These are phyloP conservation scores for Malacosoma neustria DNA, from an alignment of 2,888 invertebrate genomes.

Conservation along the genomic window DNA sequence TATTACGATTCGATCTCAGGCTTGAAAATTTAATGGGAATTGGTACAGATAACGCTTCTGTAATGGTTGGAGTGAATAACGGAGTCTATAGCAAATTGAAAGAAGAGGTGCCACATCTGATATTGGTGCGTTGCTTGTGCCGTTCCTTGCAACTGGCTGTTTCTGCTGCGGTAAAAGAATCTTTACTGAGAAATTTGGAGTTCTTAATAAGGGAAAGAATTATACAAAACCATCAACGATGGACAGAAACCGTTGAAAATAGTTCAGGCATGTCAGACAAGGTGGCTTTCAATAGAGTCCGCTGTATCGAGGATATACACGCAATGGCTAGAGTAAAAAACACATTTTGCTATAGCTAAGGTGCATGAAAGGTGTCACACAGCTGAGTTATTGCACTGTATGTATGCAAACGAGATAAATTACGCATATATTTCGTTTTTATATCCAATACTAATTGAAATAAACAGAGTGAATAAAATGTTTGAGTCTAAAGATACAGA, in stretches of 20 bases:
- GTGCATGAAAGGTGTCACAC: too few relatives aligned
- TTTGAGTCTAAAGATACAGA: conserved; percentile 11
- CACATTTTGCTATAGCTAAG: background rate
- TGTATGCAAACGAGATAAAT: too few relatives aligned
- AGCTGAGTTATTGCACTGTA: too few relatives aligned
- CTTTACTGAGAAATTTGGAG: conserved; percentile 19
- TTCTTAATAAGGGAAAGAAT: conserved; percentile 21
- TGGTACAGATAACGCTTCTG: conserved; percentile 32
- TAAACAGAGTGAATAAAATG: conserved; percentile 10
- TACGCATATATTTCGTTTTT: too few relatives aligned
- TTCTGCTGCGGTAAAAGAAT: conserved; percentile 10
- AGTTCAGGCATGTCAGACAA: conserved; percentile 16
- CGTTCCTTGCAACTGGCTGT: conserved; percentile 26
- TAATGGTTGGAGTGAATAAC: conserved; percentile 30
- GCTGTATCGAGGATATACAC: conserved; percentile 13
- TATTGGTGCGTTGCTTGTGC: conserved; percentile 30
- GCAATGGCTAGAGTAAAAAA: too few relatives aligned
- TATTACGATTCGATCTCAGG: conserved; percentile 8
- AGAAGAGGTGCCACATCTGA: conserved; percentile 19
- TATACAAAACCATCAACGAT: conserved; percentile 16
- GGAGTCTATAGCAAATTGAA: conserved; percentile 29
- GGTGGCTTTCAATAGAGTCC: conserved; percentile 19
- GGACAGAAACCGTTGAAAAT: conserved; percentile 17
- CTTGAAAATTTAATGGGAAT: conserved; percentile 21
- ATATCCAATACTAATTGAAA: conserved; percentile 10